Evolutionary conservation across 2,888 invertebrate species (phyloP).

Genomic region (Chymomyza procnemis): DNA sequence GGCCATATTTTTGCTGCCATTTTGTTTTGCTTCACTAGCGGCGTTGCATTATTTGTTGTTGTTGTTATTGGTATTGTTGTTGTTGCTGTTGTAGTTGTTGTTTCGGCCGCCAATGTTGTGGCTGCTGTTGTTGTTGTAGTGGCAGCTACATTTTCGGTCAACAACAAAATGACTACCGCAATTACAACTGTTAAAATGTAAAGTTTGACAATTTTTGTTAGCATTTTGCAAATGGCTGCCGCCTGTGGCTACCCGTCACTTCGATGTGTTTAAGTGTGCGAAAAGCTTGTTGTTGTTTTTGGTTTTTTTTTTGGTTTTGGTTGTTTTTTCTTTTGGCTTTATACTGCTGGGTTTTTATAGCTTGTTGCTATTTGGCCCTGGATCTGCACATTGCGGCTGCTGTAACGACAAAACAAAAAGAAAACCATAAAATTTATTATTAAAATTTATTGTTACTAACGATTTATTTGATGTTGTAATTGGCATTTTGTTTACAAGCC

Average conservation of each 20-base stretch:
- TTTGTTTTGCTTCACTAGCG: constrained; percentile 32
- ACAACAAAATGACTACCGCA: constrained; percentile 41
- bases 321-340: constrained; percentile 12
- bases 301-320: constrained; percentile 2
- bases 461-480: constrained; percentile 22
- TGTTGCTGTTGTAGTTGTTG: constrained; percentile 24
- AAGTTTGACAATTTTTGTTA: constrained; percentile 53
- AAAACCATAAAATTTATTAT: constrained; percentile 7
- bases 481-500: constrained; percentile 11
- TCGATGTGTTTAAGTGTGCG: neutral
- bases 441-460: constrained; percentile 7
- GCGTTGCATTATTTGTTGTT: constrained; percentile 51
- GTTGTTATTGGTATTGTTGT: constrained; percentile 25
- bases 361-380: constrained; percentile 20
- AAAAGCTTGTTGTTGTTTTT: neutral
- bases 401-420: constrained; percentile 11
- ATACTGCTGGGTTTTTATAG: constrained; percentile 6
- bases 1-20: constrained; percentile 40
- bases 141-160: constrained; percentile 34
- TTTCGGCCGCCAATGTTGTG: constrained; percentile 13
- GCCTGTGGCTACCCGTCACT: constrained; percentile 2
- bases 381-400: constrained; percentile 13
- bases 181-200: constrained; percentile 67
- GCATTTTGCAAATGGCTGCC: constrained; percentile 53
- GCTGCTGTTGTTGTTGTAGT: constrained; percentile 26